Evolutionary conservation across 1,140 invertebrate species (phyloP), one percentile per base, ranked within the genome.

Genomic region (Pseudomyrmex flavicornis): DNA sequence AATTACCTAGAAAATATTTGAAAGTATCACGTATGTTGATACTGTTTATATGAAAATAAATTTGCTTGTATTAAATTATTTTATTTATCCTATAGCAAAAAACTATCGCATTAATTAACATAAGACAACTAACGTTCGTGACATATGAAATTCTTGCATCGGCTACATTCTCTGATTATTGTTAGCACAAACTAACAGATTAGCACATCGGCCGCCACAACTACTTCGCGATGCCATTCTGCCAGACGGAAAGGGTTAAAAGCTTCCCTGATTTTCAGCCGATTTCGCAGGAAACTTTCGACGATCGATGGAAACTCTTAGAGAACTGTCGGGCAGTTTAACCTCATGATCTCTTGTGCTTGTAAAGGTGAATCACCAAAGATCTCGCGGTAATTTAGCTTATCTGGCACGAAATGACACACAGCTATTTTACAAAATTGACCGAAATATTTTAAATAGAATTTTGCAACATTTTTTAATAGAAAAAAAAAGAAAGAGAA

Each of bases 231-330:
- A 17, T 58, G 54, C 56, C 54, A 48, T 65, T 79, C 76, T 4
- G n/a, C 17, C n/a, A 77, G 44, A 69, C 56, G 52, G 66, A 72
- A 70, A 69, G 56, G 56, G 76, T 70, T 80, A 70, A 80, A 80
- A 80, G 76, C 76, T 80, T 72, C 66, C 12, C 15, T 59, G 76
- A 80, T 80, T 80, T 80, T 80, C 76, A 56, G 76, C 54, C 66
- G 65, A 80, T 80, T 12, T 59, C 76, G 66, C 66, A 56, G 7
- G 10, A 80, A 80, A 80, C 76, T 80, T 80, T 72, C 44, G 20
- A 58, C 76, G 76, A 72, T 70, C 66, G 54, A 80, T 80, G 56
- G 44, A n/a, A 72, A 72, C 66, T 80, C 54, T 80, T 58, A 35
- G 54, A 44, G 56, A 70, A 80, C 46, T 72, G 68, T 72, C 76